Evolutionary conservation across 1,140 invertebrate genomes (phyloP), one percentile per base, ranked within the genome.

Genomic region (Pantala flavescens): DNA sequence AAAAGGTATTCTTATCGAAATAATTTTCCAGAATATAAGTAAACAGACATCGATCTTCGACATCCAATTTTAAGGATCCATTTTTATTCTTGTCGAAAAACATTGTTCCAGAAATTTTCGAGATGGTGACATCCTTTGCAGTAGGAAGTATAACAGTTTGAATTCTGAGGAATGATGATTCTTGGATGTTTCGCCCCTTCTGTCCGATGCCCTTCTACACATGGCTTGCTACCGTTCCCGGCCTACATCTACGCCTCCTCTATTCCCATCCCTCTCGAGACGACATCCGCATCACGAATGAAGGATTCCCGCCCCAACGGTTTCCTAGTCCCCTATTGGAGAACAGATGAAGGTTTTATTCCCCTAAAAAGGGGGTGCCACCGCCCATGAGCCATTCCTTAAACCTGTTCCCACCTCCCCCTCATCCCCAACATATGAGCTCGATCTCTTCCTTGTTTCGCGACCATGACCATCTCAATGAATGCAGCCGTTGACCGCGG

Each of bases 271-370:
- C 49, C n/a, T 63, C 49, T 63, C 49, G n/a, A 63, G 49, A 63
- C 49, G n/a, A 63, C 49, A 63, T 63, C 49, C 49, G 49, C 49
- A 63, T 63, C 49, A 7, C 49, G 49, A 63, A 63, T 63, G 49
- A 21, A 19, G 49, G 49, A 63, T 63, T 63, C 49, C 49, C n/a
- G 49, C 49, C 49, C n/a, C 49, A 63, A 63, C 49, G 49, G 49
- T 63, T 21, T 63, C 49, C 49, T 7, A 19, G n/a, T 63, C 12
- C 49, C 49, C 14, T 16, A 63, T 63, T 63, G 49, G 49, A 21
- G n/a, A 21, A 63, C 49, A 63, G 49, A 63, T 7, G 49, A 63
- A 12, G 49, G 49, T 63, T 63, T 19, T 63, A 63, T 63, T 63
- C 49, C 49, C 49, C 49, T 63, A 63, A 63, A 63, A 63, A 19